Evolutionary conservation across 2,888 invertebrate genomes (phyloP).

Genomic region (Acleris emargana): DNA sequence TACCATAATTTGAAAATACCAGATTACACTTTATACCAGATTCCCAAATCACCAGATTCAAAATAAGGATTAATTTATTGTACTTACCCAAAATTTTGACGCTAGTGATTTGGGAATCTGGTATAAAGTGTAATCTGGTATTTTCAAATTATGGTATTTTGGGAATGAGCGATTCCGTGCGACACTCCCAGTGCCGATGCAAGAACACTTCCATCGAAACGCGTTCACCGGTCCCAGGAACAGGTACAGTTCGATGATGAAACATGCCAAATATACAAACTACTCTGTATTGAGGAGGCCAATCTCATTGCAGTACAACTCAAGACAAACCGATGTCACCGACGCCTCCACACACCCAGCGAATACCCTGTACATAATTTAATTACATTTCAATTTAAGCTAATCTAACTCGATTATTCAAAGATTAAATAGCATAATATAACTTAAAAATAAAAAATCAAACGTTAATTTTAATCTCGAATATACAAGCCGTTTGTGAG

Average conservation of each 20-base stretch:
- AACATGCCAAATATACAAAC: constrained; percentile 13
- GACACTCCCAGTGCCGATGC: constrained; percentile 6
- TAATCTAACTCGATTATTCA: constrained; percentile 36
- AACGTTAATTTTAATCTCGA: constrained; percentile 37
- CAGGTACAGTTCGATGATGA: constrained; percentile 15
- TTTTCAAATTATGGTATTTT: no score
- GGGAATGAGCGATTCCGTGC: neutral
- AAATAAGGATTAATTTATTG: no score
- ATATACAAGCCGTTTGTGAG: constrained; percentile 35
- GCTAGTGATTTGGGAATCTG: no score
- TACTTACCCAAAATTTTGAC: no score
- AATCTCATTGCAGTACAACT: constrained; percentile 20
- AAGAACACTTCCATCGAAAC: neutral
- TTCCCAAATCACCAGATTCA: no score
- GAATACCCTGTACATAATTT: constrained; percentile 37
- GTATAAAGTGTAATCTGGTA: no score
- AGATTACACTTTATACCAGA: no score
- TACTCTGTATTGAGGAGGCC: constrained; percentile 10
- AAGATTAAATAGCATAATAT: constrained; percentile 35
- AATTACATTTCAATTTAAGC: constrained; percentile 35
- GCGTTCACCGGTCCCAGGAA: neutral
- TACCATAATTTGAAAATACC: no score
- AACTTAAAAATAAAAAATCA: constrained; percentile 30
- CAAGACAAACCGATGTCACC: constrained; percentile 17
- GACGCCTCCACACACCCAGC: constrained; percentile 20